Base-by-base conservation (phyloP, 2,113 vertebrate species). In the Taxidea taxus region DNA sequence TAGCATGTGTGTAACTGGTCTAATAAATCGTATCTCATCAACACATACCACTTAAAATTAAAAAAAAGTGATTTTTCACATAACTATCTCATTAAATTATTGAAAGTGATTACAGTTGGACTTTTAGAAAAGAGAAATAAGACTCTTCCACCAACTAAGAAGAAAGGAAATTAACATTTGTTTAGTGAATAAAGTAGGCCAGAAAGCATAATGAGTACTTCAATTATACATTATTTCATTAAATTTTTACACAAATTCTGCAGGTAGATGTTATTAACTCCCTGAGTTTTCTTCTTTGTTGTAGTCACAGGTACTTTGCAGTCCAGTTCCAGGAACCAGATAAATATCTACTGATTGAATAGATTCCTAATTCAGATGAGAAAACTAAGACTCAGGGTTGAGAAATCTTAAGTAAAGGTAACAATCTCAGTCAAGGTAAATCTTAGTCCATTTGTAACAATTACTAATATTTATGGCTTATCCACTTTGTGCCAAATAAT, bases 181-280 rank as follows among this genome's bases (percentile, higher is more conserved):
- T 96, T 81, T 94, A 75, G 34, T 96, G 56, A 93, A 75, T 92
- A 87, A 64, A 80, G 25, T 77, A 62, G 58, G 14, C 37, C 62
- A 88, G 58, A n/a, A 84, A 92, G 12, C 20, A 60, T 90, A 94
- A 84, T 11, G 75, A 75, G 77, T 44, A 70, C n/a, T 92, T 94
- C 68, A 95, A 70, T 97, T 90, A 95, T 49, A 87, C 68, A 90
- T 60, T 90, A 66, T 80, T 82, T 93, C 75, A 95, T 95, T 96
- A 93, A 87, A 39, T 56, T 95, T 88, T 96, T 58, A 90, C 82
- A 93, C 47, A 90, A 42, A 87, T 89, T 88, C 62, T 95, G 37
- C 42, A 88, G 81, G 56, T 75, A 84, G 77, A 21, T 90, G 60
- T 27, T 91, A 72, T 80, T 92, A 90, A 94, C 51, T 68, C 56